Conservation (phyloP, 2,888 invertebrate genomes). For the Tipula helvola region DNA sequence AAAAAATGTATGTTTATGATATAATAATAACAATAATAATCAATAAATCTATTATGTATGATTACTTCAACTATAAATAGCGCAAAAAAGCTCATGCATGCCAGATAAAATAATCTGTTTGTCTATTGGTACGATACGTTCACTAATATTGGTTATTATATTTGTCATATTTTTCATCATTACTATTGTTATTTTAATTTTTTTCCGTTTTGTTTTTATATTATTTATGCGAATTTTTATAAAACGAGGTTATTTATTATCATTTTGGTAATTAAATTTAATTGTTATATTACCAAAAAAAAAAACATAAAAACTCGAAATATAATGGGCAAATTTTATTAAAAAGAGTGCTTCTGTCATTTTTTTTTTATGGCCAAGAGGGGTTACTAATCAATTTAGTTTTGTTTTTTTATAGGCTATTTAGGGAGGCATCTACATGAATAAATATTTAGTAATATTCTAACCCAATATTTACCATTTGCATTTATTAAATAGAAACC, state of each 20-base stretch:
- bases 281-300: neutral
- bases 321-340: neutral
- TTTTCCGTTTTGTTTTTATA: neutral
- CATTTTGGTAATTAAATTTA: constrained; percentile 4
- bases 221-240: neutral
- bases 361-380: neutral
- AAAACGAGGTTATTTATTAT: neutral
- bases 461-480: too few species aligned
- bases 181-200: neutral
- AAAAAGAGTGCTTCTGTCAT: neutral
- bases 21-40: neutral
- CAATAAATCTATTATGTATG: neutral
- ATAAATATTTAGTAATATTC: too few species aligned
- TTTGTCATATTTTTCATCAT: neutral
- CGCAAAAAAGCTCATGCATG: neutral
- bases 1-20: neutral
- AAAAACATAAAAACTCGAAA: neutral
- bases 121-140: neutral
- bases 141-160: neutral
- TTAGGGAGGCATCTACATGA: too few species aligned
- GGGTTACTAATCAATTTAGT: too few species aligned
- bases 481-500: too few species aligned
- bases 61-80: neutral
- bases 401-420: too few species aligned
- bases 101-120: neutral